Evolutionary conservation across 2,113 vertebrate species (phyloP), one percentile per base, ranked within the genome.

Genomic region (Scortum barcoo): DNA sequence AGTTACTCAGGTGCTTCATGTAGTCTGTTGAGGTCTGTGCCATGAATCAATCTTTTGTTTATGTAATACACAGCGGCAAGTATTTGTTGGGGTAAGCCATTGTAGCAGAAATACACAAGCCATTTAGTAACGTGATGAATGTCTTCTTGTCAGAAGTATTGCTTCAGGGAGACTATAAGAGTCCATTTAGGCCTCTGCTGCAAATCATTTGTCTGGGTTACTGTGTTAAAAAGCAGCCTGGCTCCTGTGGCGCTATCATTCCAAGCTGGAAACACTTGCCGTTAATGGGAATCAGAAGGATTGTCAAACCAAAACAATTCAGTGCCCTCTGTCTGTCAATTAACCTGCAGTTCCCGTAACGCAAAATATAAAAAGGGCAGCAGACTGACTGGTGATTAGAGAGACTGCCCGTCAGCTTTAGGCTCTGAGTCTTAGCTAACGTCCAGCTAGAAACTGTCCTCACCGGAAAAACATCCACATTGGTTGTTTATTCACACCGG

Each of bases 161-260:
- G 58, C 76, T 89, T 78, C 65, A 78, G 83, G 78, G 72, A 71
- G 66, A 74, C 44, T 70, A 14, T 56, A 62, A 80, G 80, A 77
- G 77, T 74, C 67, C 40, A 79, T 84, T 79, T 68, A 53, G 63
- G 77, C 44, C 61, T 50, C 61, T 56, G 61, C 74, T 72, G 30
- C 67, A 72, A 74, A 68, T 82, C 57, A 76, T 92, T 70, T 83
- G 33, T 90, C 81, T 85, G 58, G 9, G 58, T 73, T 80, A 50
- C 53, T 65, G n/a, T 58, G 26, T 44, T 75, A 44, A 72, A 66
- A 54, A 68, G 46, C 44, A 73, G n/a, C 40, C 58, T 33, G 54
- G 72, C 44, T 70, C 54, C 72, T 40, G 26, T 48, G 5, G 44
- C 40, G 36, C 33, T 2, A 51, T 84, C 76, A 28, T 40, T 84